Evolutionary conservation across 2,797 vertebrate species (phyloP), one percentile per base, ranked within the genome.

Genomic region (Gouania willdenowi): DNA sequence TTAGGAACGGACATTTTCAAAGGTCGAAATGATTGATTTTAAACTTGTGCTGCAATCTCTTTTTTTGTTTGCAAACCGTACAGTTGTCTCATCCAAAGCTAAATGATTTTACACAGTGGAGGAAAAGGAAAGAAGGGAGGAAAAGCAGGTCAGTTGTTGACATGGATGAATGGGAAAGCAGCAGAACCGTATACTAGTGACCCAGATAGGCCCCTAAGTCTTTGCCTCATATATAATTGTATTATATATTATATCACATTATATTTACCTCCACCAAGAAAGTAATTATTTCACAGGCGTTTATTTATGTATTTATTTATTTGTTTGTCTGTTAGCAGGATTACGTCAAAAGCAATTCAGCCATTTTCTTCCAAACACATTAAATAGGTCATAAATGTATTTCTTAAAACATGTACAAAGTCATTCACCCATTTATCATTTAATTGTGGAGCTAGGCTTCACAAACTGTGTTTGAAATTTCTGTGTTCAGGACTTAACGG

Each of bases 121-220:
- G 48, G 48, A 54, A 71, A 42, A 29, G 27, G 51, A 41, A 50
- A 48, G 44, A 41, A 54, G 41, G 45, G 26, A 69, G 64, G 40
- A 52, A 82, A 83, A 83, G 62, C 80, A 81, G 81, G 81, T 84
- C 83, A 86, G 73, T 56, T 75, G 82, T 69, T 85, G 78, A 81
- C 77, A 78, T 63, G 80, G 63, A 83, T 64, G 51, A 82, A 86
- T 83, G 68, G 36, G 67, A 56, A 70, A 55, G 48, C 36, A 46
- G 67, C 58, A 47, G 40, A 66, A 43, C 50, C 65, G 64, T 54
- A 62, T 36, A 38, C 57, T 47, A 45, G 75, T 81, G 79, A 83
- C 82, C 82, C 66, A 86, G 45, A 77, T 82, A 85, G 42, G 41
- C 70, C 49, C 37, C 27, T 57, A 22, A 30, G 41, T 6, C 20